Conservation (phyloP, 1,140 invertebrate species). For the Drosophila mauritiana region DNA sequence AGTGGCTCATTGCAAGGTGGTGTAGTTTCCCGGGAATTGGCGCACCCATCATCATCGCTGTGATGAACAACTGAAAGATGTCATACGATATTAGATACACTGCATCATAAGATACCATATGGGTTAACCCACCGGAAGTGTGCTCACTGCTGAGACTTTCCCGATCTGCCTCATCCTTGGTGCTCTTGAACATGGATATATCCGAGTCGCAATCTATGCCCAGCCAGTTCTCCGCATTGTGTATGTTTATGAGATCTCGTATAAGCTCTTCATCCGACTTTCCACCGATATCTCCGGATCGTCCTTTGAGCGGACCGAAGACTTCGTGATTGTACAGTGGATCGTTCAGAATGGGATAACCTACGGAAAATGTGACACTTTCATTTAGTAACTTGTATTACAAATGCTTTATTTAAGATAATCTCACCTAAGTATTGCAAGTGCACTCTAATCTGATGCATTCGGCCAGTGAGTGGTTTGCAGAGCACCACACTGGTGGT, state of each 20-base stretch:
- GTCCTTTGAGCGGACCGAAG: slow-evolving; percentile 96
- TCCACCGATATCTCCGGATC: slow-evolving; percentile 94
- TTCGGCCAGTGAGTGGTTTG: slow-evolving; percentile 96
- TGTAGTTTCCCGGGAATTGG: slow-evolving; percentile 87
- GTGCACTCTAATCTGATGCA: slow-evolving; percentile 99
- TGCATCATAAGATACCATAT: too few species aligned
- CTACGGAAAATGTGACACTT: not conserved
- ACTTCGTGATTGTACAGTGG: slow-evolving; percentile 97
- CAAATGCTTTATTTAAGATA: not conserved
- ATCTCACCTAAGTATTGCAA: slow-evolving; percentile 91
- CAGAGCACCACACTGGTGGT: slow-evolving; percentile 97
- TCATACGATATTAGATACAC: not conserved
- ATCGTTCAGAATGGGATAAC: slow-evolving; percentile 95
- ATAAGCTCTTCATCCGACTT: slow-evolving; percentile 96
- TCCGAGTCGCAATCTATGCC: slow-evolving; percentile 96
- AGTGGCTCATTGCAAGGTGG: slow-evolving; percentile 87
- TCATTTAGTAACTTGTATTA: not conserved
- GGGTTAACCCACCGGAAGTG: slow-evolving; percentile 64
- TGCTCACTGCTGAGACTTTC: slow-evolving; percentile 49
- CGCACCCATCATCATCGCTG: slow-evolving; percentile 86
- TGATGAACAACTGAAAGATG: slow-evolving; percentile 62
- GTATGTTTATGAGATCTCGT: slow-evolving; percentile 94
- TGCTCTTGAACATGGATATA: slow-evolving; percentile 90
- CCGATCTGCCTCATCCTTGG: slow-evolving; percentile 87
- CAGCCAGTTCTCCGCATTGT: slow-evolving; percentile 97